These are phyloP conservation scores for Phenganax stokvisi DNA, from an alignment of 92 coral and sea anemone genomes.

Conservation along the genomic window DNA sequence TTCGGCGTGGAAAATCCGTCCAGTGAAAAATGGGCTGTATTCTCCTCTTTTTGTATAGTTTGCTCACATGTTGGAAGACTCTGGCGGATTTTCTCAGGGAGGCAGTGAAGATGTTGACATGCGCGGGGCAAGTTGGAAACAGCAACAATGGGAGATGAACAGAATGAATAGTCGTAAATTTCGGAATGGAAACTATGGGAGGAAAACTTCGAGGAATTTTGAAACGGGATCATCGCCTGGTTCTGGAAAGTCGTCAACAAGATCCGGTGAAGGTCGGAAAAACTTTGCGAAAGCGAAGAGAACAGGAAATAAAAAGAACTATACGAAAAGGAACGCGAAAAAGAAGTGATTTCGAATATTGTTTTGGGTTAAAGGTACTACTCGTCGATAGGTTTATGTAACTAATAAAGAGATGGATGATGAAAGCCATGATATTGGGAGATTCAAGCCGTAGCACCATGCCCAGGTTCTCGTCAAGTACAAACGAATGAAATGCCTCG, in stretches of 20 bases:
- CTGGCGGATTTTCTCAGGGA: slow-evolving; percentile 60
- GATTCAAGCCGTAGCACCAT: no score
- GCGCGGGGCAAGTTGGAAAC: slow-evolving; percentile 74
- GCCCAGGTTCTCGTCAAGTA: no score
- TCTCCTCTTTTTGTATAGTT: slow-evolving; percentile 53
- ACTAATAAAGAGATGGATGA: no score
- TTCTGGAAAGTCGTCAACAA: neutral
- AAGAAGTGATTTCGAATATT: no score
- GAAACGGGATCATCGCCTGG: slow-evolving; percentile 16
- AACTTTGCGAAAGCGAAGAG: neutral
- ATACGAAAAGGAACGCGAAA: no score
- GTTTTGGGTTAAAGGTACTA: no score
- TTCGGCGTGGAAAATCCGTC: no score
- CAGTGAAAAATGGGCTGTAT: neutral
- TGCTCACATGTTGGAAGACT: slow-evolving; percentile 85
- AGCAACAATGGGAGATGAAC: slow-evolving; percentile 83
- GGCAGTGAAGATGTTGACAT: slow-evolving; percentile 66
- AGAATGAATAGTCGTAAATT: slow-evolving; percentile 24
- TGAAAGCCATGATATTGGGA: no score
- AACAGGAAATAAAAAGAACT: no score
- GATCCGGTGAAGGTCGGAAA: slow-evolving; percentile 15
- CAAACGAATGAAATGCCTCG: no score
- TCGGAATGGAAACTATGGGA: slow-evolving; percentile 16
- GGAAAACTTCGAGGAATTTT: slow-evolving; percentile 23
- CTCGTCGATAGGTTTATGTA: no score